Percentiles rank a stretch among this genome's conserved stretches.
phyloP scores from a whole-genome alignment of 2,113 vertebrate genomes.

The Ptyas mucosa region DNA sequence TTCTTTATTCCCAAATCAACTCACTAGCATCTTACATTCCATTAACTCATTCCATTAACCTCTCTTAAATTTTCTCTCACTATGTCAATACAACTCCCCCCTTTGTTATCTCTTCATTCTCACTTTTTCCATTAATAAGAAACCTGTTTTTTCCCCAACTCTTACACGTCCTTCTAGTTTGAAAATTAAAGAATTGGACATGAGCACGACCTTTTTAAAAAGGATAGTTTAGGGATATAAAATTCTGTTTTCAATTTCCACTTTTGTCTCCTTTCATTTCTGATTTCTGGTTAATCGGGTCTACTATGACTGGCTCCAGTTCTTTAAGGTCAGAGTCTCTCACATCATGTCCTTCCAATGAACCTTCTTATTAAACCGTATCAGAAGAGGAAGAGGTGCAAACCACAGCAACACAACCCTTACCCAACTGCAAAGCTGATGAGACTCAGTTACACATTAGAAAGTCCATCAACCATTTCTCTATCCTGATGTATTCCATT shows the following conservation, averaged over 20 bases:
- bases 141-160: background rate
- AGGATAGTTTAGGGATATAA: background rate
- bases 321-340: background rate
- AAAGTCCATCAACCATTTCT: background rate
- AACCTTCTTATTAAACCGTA: background rate
- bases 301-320: background rate
- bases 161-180: background rate
- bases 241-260: background rate
- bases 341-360: background rate
- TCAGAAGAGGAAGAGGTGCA: background rate
- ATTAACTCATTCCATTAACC: slow-evolving; percentile 32
- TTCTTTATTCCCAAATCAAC: slow-evolving; percentile 2
- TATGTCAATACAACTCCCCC: background rate
- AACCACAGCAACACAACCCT: background rate
- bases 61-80: background rate
- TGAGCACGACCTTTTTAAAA: background rate
- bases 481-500: background rate
- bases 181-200: background rate
- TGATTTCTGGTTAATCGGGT: background rate
- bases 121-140: slow-evolving; percentile 9
- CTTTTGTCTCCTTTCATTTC: background rate
- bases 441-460: background rate
- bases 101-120: background rate
- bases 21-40: slow-evolving; percentile 10
- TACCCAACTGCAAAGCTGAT: background rate